These are phyloP conservation scores for Gastrophryne carolinensis DNA, from an alignment of 2,797 vertebrate genomes.

Conservation along the genomic window DNA sequence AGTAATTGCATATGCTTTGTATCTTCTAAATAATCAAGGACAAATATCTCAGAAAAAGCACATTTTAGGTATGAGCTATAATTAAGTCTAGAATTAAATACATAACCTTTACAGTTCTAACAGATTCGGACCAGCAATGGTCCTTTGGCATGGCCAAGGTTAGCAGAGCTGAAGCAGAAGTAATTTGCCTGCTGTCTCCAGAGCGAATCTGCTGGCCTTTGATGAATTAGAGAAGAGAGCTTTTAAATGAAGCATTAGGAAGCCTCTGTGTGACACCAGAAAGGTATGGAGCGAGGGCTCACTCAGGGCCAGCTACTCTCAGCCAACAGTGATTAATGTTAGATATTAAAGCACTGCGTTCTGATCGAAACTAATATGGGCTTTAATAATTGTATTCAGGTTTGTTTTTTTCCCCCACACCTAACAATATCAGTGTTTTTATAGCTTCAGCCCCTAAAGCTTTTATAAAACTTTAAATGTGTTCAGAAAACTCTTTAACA, in stretches of 20 bases:
- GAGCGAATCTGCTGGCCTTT: slow-evolving; percentile 46
- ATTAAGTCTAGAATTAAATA: neutral
- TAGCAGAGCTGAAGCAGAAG: slow-evolving; percentile 53
- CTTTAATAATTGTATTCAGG: slow-evolving; percentile 53
- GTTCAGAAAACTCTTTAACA: neutral
- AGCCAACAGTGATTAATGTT: slow-evolving; percentile 53
- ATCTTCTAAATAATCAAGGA: neutral
- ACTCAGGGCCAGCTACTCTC: slow-evolving; percentile 45
- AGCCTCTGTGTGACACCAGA: slow-evolving; percentile 44
- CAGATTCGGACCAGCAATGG: slow-evolving; percentile 8
- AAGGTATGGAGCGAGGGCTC: slow-evolving; percentile 29
- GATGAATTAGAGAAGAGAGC: slow-evolving; percentile 52
- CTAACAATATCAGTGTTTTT: slow-evolving; percentile 8
- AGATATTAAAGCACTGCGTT: slow-evolving; percentile 47
- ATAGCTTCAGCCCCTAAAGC: slow-evolving; percentile 20
- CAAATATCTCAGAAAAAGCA: neutral
- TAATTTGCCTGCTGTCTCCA: slow-evolving; percentile 52
- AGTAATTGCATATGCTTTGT: neutral
- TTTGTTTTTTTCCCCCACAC: slow-evolving; percentile 6
- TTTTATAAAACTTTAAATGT: neutral
- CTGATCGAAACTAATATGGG: slow-evolving; percentile 52
- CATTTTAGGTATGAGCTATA: neutral
- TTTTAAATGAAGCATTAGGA: slow-evolving; percentile 54
- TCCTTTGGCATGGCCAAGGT: slow-evolving; percentile 52
- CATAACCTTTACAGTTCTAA: slow-evolving; percentile 43